These are phyloP conservation scores for Grapholita molesta DNA, from an alignment of 1,140 invertebrate species.

Conservation along the genomic window DNA sequence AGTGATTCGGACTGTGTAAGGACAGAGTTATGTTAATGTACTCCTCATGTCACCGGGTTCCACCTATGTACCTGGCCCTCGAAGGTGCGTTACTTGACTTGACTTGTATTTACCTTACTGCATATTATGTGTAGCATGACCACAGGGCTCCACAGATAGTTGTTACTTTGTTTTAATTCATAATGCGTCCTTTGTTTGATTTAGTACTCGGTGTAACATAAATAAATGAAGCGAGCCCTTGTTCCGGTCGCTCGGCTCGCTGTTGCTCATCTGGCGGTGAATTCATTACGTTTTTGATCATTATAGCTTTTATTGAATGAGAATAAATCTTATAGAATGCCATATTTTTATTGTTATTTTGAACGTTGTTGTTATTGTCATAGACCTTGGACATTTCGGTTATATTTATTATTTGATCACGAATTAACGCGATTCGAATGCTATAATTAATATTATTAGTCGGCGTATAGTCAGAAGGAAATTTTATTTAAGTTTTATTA, in stretches of 20 bases:
- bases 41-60: constrained; percentile 68
- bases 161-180: constrained; percentile 16
- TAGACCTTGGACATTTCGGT: neutral
- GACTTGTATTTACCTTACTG: constrained; percentile 31
- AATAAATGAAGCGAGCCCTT: constrained; percentile 42
- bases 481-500: neutral
- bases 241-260: neutral
- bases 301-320: neutral
- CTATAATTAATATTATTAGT: neutral
- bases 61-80: constrained; percentile 66
- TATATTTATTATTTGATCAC: neutral
- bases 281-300: neutral
- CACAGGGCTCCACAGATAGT: neutral
- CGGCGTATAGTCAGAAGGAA: neutral
- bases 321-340: neutral
- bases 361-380: neutral
- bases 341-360: neutral
- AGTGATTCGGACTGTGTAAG: constrained; percentile 61
- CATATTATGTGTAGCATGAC: neutral
- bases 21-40: constrained; percentile 73
- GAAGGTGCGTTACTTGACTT: constrained; percentile 57
- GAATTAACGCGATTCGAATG: neutral
- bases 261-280: constrained; percentile 8
- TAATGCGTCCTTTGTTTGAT: constrained; percentile 36
- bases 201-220: constrained; percentile 40